phyloP scores from a whole-genome alignment of 2,113 vertebrate species.

The Capra hircus region DNA sequence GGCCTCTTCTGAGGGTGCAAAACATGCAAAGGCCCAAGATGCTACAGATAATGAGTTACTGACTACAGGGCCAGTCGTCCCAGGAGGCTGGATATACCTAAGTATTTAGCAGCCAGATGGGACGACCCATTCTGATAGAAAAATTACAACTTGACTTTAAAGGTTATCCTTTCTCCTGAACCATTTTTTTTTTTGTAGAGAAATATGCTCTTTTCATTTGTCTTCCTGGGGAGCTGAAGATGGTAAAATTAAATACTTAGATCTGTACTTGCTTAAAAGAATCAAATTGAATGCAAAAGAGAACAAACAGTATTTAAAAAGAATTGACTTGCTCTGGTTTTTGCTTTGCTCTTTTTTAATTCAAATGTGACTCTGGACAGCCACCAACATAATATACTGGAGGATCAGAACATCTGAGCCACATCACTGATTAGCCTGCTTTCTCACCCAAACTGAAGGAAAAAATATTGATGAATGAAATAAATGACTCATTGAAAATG shows the following conservation, averaged over 20 bases:
- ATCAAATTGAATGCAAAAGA: slow-evolving; percentile 35
- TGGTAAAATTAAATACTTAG: slow-evolving; percentile 32
- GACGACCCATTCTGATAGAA: background rate
- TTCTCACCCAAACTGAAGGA: slow-evolving; percentile 46
- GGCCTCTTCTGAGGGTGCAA: background rate
- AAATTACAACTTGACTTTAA: slow-evolving; percentile 1
- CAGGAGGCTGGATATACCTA: background rate
- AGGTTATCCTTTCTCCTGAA: slow-evolving; percentile 28
- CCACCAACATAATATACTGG: slow-evolving; percentile 54
- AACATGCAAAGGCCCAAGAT: background rate
- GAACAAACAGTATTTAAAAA: slow-evolving; percentile 46
- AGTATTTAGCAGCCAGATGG: background rate
- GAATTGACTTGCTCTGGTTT: slow-evolving; percentile 29
- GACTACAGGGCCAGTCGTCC: background rate
- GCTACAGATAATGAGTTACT: background rate
- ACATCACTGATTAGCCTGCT: slow-evolving; percentile 51
- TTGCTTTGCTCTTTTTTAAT: slow-evolving; percentile 21
- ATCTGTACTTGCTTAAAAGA: slow-evolving; percentile 1
- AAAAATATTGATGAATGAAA: slow-evolving; percentile 41
- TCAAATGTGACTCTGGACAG: slow-evolving; percentile 54
- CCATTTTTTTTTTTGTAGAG: background rate
- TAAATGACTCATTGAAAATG: slow-evolving; percentile 50
- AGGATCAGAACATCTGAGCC: slow-evolving; percentile 54
- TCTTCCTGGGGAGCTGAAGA: slow-evolving; percentile 10
- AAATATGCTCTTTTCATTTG: slow-evolving; percentile 6